Percentiles rank a stretch among this genome's conserved stretches.
These are phyloP conservation scores for Haemorhous mexicanus DNA, from an alignment of 2,113 vertebrate genomes.

Conservation along the genomic window DNA sequence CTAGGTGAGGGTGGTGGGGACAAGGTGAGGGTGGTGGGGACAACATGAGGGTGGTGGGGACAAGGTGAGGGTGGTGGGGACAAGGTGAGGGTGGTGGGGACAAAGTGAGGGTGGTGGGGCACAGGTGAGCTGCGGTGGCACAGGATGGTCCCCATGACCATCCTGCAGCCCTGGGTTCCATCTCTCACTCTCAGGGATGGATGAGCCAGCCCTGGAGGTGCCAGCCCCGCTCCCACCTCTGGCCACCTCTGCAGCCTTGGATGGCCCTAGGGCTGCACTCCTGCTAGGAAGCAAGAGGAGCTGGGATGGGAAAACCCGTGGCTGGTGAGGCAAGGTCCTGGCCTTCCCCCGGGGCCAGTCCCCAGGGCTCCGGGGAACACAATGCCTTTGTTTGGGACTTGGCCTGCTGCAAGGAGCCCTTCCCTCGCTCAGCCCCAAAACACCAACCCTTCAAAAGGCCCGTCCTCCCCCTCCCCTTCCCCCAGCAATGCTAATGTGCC, in stretches of 20 bases:
- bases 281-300: not conserved
- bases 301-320: not conserved
- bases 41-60: not conserved
- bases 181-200: not conserved
- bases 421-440: not conserved
- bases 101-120: accelerated
- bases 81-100: not conserved
- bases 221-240: accelerated
- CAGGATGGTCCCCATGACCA: not conserved
- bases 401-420: not conserved
- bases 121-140: not conserved
- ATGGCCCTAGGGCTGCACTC: not conserved
- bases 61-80: not conserved
- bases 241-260: not conserved
- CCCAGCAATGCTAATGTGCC: conserved; percentile 23
- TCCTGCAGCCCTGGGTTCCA: not conserved
- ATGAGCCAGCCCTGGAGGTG: not conserved
- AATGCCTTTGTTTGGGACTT: conserved; percentile 33
- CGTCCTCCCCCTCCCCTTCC: not conserved
- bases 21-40: not conserved
- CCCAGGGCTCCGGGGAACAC: conserved; percentile 9
- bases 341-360: not conserved
- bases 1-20: accelerated
- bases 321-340: not conserved
- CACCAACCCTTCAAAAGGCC: conserved; percentile 12